Evolutionary conservation across 2,113 vertebrate genomes (phyloP).

Genomic region (Halcyon senegalensis): DNA sequence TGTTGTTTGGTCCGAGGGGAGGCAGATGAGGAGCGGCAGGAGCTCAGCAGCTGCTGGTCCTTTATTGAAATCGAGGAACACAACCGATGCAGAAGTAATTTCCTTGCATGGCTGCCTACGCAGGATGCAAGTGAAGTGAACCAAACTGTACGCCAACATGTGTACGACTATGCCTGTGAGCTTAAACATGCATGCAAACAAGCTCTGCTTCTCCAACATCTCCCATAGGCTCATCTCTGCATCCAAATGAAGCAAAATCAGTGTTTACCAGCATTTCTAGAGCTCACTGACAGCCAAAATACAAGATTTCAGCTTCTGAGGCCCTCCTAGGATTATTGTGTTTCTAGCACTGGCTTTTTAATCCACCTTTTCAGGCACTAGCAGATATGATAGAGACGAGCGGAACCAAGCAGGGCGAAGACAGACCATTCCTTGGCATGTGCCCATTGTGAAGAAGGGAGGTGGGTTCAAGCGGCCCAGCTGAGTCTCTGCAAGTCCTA

Average conservation of each 20-base stretch:
- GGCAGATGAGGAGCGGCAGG: neutral
- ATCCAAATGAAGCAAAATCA: conserved; percentile 59
- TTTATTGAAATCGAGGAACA: neutral
- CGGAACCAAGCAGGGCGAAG: neutral
- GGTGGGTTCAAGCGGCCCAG: neutral
- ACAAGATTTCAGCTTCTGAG: conserved; percentile 18
- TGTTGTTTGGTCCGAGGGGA: neutral
- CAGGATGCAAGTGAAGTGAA: conserved; percentile 51
- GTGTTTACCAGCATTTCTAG: conserved; percentile 28
- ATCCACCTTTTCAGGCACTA: neutral
- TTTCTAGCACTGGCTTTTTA: neutral
- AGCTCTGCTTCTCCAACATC: conserved; percentile 44
- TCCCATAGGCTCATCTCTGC: conserved; percentile 51
- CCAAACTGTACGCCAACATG: neutral
- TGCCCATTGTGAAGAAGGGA: neutral
- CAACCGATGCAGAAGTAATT: conserved; percentile 48
- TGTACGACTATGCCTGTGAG: neutral
- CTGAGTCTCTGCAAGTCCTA: neutral
- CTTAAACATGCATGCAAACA: conserved; percentile 54
- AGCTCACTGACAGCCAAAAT: conserved; percentile 18
- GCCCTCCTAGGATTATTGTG: neutral
- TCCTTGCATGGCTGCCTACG: conserved; percentile 44
- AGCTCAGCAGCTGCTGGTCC: conserved; percentile 42
- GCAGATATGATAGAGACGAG: neutral
- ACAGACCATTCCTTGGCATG: rapidly evolving